phyloP scores from a whole-genome alignment of 1,140 invertebrate genomes.

The Penaeus indicus region DNA sequence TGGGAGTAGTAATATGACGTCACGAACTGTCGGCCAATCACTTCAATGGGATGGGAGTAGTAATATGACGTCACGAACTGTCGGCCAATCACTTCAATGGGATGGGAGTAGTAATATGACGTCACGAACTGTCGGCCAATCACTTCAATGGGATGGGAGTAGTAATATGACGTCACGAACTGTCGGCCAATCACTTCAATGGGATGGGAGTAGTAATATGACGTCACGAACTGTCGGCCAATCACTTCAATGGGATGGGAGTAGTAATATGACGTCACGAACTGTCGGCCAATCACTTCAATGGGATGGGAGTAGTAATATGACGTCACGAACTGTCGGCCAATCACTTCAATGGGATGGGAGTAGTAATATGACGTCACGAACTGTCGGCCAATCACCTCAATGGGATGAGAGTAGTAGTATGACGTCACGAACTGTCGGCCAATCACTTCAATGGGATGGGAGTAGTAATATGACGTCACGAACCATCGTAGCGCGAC shows the following conservation, averaged over 20 bases:
- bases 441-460: constrained; percentile 60
- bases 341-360: too few relatives aligned
- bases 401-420: too few relatives aligned
- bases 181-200: constrained; percentile 51
- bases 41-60: too few relatives aligned
- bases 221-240: constrained; percentile 51
- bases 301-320: constrained; percentile 56
- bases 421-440: too few relatives aligned
- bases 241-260: too few relatives aligned
- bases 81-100: constrained; percentile 57
- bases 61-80: too few relatives aligned
- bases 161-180: too few relatives aligned
- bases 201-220: constrained; percentile 55
- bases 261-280: too few relatives aligned
- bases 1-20: constrained; percentile 58
- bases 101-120: constrained; percentile 55
- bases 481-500: constrained; percentile 41
- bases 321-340: constrained; percentile 54
- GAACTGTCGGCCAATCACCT: too few relatives aligned
- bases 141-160: too few relatives aligned
- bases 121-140: constrained; percentile 49
- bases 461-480: constrained; percentile 58
- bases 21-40: constrained; percentile 42
- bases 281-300: constrained; percentile 44
- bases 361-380: too few relatives aligned